Evolutionary conservation across 2,113 vertebrate species (phyloP), one percentile per base, ranked within the genome.

Genomic region (Bostrychus sinensis): DNA sequence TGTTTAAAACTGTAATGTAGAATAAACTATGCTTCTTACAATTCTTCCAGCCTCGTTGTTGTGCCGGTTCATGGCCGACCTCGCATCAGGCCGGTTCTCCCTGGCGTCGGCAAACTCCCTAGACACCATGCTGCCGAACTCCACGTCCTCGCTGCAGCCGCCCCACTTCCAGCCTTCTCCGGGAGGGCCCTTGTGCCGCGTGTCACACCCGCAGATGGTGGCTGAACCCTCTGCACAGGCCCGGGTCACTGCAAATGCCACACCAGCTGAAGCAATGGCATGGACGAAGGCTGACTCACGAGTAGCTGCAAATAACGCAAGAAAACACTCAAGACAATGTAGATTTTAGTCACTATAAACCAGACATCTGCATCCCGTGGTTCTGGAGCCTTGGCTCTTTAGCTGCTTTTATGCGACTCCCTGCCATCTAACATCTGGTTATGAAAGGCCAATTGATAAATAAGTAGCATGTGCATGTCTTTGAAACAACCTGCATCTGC

Each of bases 101-200:
- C 96, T 90, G 0, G 96, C 97, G 0, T 99, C 97, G 0, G 96
- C 97, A 13, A 99, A 99, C 81, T 99, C 96, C 45, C 97, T 91
- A 8, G 96, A 98, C 77, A 99, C 97, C 95, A 95, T 98, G 72
- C 92, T 96, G 2, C 97, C 97, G 16, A 99, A 98, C 34, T 98
- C 95, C 60, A 96, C 92, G 4, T 99, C 96, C 79, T 99, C 96
- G 0, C 97, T 98, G 91, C 97, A 99, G 88, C 97, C 97, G 0
- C 97, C 97, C 97, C 97, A 99, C 81, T 98, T 98, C 97, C 97
- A 99, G 53, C 96, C 96, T 43, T 96, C 96, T 0, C 95, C 96
- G 0, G 96, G 96, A 0, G 94, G 93, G 13, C 95, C 95, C 78
- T 96, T 97, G 81, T 96, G 95, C 22, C 94, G 94, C 0, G 88